Conservation (phyloP, 2,888 invertebrate genomes). For the Amphipyra berbera region DNA sequence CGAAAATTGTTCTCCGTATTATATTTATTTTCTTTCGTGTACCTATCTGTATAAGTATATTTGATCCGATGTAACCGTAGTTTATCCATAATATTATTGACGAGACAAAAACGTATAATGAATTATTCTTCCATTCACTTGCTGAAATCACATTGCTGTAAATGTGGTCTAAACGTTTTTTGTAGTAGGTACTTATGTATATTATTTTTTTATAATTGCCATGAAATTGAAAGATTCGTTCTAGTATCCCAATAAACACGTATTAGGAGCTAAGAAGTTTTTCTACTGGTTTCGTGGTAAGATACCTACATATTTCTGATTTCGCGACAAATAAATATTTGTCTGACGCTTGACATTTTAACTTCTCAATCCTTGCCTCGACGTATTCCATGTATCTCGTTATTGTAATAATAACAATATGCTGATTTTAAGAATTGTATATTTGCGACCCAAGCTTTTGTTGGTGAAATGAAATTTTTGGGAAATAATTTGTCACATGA, state of each 20-base stretch:
- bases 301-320: conserved; percentile 4
- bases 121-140: conserved; percentile 17
- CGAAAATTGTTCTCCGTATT: conserved; percentile 46
- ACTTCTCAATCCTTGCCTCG: not conserved
- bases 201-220: conserved; percentile 3
- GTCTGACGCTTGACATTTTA: conserved; percentile 8
- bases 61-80: conserved; percentile 31
- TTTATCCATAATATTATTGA: conserved; percentile 18
- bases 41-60: conserved; percentile 37
- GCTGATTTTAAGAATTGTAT: conserved; percentile 20
- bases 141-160: conserved; percentile 12
- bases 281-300: conserved; percentile 35
- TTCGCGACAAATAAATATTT: conserved; percentile 4
- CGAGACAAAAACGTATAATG: conserved; percentile 16
- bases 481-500: conserved; percentile 29
- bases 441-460: conserved; percentile 19
- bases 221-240: conserved; percentile 8
- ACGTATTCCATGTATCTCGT: conserved; percentile 1
- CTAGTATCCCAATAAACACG: conserved; percentile 17
- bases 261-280: conserved; percentile 7
- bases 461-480: conserved; percentile 8
- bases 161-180: conserved; percentile 32
- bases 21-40: conserved; percentile 57
- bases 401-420: conserved; percentile 5
- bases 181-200: conserved; percentile 2